Percentiles rank a stretch among this genome's conserved stretches.
These are phyloP conservation scores for Anguilla megastoma DNA, from an alignment of 2,797 vertebrate genomes.

Conservation along the genomic window DNA sequence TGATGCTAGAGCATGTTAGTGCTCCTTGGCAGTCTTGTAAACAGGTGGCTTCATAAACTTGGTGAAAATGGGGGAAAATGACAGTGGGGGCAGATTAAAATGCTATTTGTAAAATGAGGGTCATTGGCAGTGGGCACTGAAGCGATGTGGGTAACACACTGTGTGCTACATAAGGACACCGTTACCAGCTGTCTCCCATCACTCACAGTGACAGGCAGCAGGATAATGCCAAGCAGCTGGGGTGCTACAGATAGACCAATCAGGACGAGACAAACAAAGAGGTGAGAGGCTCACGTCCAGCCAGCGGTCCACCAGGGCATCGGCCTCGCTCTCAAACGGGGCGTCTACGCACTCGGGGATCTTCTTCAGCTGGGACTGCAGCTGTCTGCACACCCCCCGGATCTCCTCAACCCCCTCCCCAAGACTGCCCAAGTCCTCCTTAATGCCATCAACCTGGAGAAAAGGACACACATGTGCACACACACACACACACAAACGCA, in stretches of 20 bases:
- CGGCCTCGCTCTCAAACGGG: slow-evolving; percentile 85
- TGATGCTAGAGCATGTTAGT: neutral
- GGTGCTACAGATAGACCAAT: neutral
- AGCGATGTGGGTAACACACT: slow-evolving; percentile 1
- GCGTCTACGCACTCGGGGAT: slow-evolving; percentile 83
- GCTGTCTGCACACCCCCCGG: slow-evolving; percentile 81
- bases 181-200: slow-evolving; percentile 6
- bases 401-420: slow-evolving; percentile 82
- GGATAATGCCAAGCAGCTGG: slow-evolving; percentile 11
- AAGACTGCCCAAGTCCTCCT: slow-evolving; percentile 79
- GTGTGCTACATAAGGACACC: slow-evolving; percentile 4
- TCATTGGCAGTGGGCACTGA: neutral
- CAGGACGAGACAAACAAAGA: neutral
- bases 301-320: slow-evolving; percentile 89
- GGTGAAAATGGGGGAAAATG: neutral
- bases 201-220: slow-evolving; percentile 8
- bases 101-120: neutral
- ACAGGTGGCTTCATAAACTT: neutral
- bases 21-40: neutral
- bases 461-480: neutral
- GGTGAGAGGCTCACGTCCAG: slow-evolving; percentile 81
- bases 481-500: neutral
- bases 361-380: slow-evolving; percentile 88
- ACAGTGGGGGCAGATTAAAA: neutral
- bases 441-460: slow-evolving; percentile 78